Percentiles rank a stretch among this genome's conserved stretches.
These are phyloP conservation scores for Galerucella calmariensis DNA, from an alignment of 2,888 invertebrate genomes.

Conservation along the genomic window DNA sequence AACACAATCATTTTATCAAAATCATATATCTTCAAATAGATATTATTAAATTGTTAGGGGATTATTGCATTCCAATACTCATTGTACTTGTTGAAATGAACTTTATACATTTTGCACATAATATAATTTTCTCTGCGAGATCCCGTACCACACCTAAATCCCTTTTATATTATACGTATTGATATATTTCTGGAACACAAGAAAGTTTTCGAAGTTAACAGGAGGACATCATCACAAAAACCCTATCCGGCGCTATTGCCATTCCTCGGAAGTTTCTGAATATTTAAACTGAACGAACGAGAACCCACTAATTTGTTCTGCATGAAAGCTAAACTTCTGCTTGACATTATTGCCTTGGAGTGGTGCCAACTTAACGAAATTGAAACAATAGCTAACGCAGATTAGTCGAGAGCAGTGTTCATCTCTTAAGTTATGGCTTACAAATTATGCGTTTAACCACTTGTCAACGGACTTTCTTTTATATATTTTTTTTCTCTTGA, in stretches of 20 bases:
- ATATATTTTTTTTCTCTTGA: neutral
- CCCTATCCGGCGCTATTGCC: constrained; percentile 44
- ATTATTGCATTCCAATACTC: too few species aligned
- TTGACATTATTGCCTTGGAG: constrained; percentile 61
- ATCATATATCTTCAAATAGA: too few species aligned
- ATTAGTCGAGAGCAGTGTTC: constrained; percentile 51
- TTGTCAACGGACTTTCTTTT: constrained; percentile 7
- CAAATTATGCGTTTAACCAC: constrained; percentile 31
- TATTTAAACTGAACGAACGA: constrained; percentile 56
- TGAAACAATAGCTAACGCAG: constrained; percentile 62
- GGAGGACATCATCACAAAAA: constrained; percentile 47
- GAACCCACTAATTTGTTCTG: constrained; percentile 62
- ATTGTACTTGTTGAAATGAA: too few species aligned
- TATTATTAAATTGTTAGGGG: too few species aligned
- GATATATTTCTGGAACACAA: constrained; percentile 15
- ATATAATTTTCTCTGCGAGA: neutral
- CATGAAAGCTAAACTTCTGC: constrained; percentile 61
- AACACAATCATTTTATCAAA: too few species aligned
- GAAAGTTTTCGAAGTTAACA: constrained; percentile 33
- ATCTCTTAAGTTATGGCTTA: constrained; percentile 36
- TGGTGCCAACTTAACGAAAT: constrained; percentile 60
- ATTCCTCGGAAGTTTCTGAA: constrained; percentile 55
- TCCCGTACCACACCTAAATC: neutral
- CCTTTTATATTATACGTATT: constrained; percentile 7
- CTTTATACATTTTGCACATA: neutral